Evolutionary conservation across 1,140 invertebrate species (phyloP).

Genomic region (Calephelis nemesis): DNA sequence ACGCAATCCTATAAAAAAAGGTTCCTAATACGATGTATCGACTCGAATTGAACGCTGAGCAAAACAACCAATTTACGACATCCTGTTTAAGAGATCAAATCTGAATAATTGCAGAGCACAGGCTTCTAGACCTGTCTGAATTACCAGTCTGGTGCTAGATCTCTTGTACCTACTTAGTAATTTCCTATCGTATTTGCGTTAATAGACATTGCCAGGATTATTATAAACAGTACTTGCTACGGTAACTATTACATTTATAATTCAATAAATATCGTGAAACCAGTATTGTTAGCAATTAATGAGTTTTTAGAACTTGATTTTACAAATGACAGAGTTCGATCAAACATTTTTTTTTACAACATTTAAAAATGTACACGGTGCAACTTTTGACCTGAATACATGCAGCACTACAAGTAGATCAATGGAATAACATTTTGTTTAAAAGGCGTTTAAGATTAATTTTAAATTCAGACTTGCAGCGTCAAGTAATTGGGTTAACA

Average conservation of each 20-base stretch:
- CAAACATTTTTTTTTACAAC: too few species aligned
- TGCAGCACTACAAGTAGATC: too few species aligned
- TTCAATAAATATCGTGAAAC: too few species aligned
- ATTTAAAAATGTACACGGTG: too few species aligned
- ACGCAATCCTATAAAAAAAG: background rate
- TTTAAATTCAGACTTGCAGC: conserved; percentile 11
- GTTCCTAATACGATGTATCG: conserved; percentile 32
- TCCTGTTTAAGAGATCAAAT: conserved; percentile 60
- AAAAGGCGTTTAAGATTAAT: too few species aligned
- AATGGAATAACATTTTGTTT: too few species aligned
- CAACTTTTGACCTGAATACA: too few species aligned
- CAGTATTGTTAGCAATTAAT: too few species aligned
- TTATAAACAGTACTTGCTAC: background rate
- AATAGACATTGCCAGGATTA: background rate
- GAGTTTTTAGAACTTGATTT: too few species aligned
- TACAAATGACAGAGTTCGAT: too few species aligned
- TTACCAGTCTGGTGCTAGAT: conserved; percentile 27
- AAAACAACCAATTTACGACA: conserved; percentile 49
- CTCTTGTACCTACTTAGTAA: conserved; percentile 1
- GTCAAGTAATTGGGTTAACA: conserved; percentile 39
- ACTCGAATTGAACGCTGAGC: conserved; percentile 36
- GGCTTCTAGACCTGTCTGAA: conserved; percentile 42
- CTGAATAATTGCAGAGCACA: conserved; percentile 52
- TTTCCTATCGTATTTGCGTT: conserved; percentile 6
- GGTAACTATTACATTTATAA: too few species aligned